Evolutionary conservation across 2,113 vertebrate genomes (phyloP).

Genomic region (Lynx canadensis): DNA sequence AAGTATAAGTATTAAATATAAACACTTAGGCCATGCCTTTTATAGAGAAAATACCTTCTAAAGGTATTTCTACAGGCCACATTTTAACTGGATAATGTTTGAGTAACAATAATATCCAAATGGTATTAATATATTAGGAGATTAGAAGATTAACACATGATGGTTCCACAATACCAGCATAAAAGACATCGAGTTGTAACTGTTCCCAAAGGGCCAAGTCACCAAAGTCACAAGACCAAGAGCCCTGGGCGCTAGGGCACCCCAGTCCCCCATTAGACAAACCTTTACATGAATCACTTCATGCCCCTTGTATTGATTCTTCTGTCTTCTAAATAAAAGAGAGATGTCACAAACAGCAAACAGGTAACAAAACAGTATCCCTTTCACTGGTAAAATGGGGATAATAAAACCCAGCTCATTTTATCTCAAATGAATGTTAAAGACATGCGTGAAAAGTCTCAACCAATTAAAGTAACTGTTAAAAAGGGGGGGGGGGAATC

Average conservation of each 20-base stretch:
- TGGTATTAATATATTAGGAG: neutral
- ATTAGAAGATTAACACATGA: neutral
- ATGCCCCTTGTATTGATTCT: neutral
- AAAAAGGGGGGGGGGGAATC: too few species aligned
- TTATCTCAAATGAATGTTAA: neutral
- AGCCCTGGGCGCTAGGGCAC: neutral
- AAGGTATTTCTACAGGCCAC: neutral
- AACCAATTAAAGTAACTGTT: neutral
- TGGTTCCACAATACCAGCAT: neutral
- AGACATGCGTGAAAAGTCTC: neutral
- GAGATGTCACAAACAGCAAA: neutral
- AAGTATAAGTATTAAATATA: slow-evolving; percentile 20
- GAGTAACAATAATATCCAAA: slow-evolving; percentile 20
- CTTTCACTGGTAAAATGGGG: neutral
- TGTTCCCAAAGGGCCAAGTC: neutral
- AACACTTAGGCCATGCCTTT: neutral
- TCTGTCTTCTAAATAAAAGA: neutral
- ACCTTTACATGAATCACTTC: neutral
- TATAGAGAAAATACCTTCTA: slow-evolving; percentile 10
- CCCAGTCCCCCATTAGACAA: too few species aligned
- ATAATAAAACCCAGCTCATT: neutral
- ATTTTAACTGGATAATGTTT: neutral
- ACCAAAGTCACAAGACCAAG: neutral
- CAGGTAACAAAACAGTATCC: neutral
- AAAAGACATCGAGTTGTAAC: neutral